Base-by-base conservation (phyloP, 2,888 invertebrate species). In the Epistrophella euchroma region DNA sequence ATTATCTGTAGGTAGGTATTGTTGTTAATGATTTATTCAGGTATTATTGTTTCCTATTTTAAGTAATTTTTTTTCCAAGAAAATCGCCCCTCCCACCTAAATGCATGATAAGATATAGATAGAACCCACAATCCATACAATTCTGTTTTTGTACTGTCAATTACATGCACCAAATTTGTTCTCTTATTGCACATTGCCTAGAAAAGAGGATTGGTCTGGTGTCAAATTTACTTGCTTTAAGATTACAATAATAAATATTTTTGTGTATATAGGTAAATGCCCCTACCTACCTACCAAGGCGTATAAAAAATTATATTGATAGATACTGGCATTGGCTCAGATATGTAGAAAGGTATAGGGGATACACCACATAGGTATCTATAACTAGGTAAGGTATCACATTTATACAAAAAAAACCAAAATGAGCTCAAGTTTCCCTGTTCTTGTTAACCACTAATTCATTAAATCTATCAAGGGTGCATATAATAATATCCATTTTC, bases 401-500 rank as follows among this genome's bases (percentile, higher is more conserved):
- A 64, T 84, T 71, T 84, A 75, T 37, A 37, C n/a, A 43, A 45
- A 45, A 43, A 47, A 45, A 43, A 47, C 25, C 74, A 68, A 45
- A 28, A 55, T 52, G 35, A 71, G 71, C 37, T 85, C 84, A 60
- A 45, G 37, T 85, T 85, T 76, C 84, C 17, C 43, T 37, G 37
- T 80, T 66, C 76, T 45, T 76, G 55, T 52, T 76, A 75, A 81
- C 81, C 83, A 81, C 72, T 68, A 72, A 76, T 76, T 80, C 84
- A 71, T 75, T 70, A 62, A 68, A 37, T 35, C 68, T 56, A 70
- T 56, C 71, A 64, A 52, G 75, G 52, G 45, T 45, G 37, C 40
- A 60, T 28, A 25, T 52, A 15, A 52, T 15, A 52, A 52, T 52
- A 9, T 52, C 52, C 28, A 25, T 25, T 52, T 15, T n/a, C 22